Percentiles rank a stretch among this genome's conserved stretches.
Evolutionary conservation across 2,113 vertebrate genomes (phyloP).

Genomic region (Dascyllus trimaculatus): DNA sequence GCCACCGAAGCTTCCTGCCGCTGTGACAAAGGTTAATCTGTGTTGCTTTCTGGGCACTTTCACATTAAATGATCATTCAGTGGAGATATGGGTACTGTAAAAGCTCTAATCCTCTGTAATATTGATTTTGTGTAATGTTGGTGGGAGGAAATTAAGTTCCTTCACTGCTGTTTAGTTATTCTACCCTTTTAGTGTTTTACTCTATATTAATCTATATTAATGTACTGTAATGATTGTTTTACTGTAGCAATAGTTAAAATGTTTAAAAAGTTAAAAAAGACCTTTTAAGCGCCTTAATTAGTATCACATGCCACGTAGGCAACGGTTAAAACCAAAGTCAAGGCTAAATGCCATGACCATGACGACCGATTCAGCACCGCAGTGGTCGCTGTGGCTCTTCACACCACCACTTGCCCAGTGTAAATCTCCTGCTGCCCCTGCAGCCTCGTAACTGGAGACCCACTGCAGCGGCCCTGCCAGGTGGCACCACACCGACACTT

Average conservation of each 20-base stretch:
- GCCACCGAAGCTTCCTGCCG: neutral
- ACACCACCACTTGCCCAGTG: conserved; percentile 61
- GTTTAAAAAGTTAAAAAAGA: neutral
- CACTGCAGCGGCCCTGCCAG: conserved; percentile 56
- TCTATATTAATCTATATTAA: no score
- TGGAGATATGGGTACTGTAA: neutral
- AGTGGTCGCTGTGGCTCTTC: conserved; percentile 29
- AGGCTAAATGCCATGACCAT: conserved; percentile 59
- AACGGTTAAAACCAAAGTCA: conserved; percentile 63
- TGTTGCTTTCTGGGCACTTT: neutral
- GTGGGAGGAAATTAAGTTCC: neutral
- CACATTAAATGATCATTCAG: neutral
- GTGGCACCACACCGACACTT: conserved; percentile 57
- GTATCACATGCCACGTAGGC: conserved; percentile 26
- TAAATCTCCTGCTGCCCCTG: conserved; percentile 72
- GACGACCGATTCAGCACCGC: conserved; percentile 24
- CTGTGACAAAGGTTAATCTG: neutral
- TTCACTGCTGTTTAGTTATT: no score
- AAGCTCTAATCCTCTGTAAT: neutral
- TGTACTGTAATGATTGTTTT: no score
- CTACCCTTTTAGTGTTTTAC: no score
- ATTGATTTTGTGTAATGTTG: neutral
- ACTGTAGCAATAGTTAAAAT: no score
- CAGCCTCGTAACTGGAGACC: conserved; percentile 71
- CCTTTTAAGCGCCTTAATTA: neutral